These are phyloP conservation scores for Rhadina sibilatrix DNA, from an alignment of 2,113 vertebrate genomes.

Conservation along the genomic window DNA sequence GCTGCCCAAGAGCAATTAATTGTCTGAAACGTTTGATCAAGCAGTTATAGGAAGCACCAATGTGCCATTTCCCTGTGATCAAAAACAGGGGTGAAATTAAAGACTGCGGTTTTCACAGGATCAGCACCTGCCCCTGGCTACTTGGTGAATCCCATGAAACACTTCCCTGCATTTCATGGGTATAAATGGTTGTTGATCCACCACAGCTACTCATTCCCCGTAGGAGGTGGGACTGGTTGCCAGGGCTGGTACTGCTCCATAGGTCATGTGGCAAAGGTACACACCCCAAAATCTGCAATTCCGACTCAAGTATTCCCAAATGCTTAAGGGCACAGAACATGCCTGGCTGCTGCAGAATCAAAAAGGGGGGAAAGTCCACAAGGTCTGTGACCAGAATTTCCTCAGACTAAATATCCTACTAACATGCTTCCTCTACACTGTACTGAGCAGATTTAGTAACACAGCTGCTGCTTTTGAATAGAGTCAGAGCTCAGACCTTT, in stretches of 20 bases:
- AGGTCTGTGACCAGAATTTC: not conserved
- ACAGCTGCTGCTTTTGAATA: not conserved
- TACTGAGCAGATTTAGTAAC: not conserved
- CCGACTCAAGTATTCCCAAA: not conserved
- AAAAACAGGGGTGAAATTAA: not conserved
- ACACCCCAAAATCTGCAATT: not conserved
- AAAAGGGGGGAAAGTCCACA: not conserved
- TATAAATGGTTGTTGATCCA: not conserved
- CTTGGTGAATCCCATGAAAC: not conserved
- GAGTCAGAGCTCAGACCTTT: not conserved
- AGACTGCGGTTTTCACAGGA: not conserved
- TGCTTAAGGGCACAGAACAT: not conserved
- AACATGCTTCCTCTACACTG: not conserved
- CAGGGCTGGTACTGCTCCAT: not conserved
- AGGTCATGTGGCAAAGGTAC: not conserved
- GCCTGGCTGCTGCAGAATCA: not conserved
- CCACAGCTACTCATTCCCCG: not conserved
- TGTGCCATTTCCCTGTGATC: not conserved
- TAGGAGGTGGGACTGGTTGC: not conserved
- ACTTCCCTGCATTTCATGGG: not conserved
- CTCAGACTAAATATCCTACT: not conserved
- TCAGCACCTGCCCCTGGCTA: not conserved
- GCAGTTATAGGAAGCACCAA: not conserved
- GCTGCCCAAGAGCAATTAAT: not conserved
- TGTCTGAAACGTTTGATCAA: not conserved